Evolutionary conservation across 2,113 vertebrate species (phyloP).

Genomic region (Philantomba maxwellii): DNA sequence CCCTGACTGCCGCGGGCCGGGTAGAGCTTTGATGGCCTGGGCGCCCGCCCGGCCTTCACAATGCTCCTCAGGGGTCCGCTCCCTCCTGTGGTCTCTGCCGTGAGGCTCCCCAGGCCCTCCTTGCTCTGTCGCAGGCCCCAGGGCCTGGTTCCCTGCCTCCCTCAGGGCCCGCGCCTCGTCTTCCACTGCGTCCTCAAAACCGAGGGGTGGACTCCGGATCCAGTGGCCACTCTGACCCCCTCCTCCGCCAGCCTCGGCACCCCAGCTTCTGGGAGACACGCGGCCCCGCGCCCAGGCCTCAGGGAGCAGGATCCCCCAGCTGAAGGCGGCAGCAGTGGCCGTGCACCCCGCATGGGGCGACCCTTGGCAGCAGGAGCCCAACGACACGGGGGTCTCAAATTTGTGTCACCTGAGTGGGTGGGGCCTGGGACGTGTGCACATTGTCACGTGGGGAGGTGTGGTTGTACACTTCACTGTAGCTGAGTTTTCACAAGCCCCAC

Average conservation of each 20-base stretch:
- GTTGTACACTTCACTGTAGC: accelerated
- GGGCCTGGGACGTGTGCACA: not conserved
- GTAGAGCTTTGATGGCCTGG: not conserved
- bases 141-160: too few species aligned
- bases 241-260: accelerated
- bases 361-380: not conserved
- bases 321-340: not conserved
- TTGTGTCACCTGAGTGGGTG: too few species aligned
- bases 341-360: accelerated
- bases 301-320: not conserved
- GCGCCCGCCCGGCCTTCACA: accelerated
- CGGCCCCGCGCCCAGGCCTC: not conserved
- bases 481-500: not conserved
- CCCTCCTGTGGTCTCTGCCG: accelerated
- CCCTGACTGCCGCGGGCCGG: accelerated
- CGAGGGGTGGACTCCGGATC: too few species aligned
- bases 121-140: accelerated
- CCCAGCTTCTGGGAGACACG: accelerated
- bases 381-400: accelerated
- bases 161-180: accelerated
- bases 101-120: not conserved
- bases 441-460: accelerated
- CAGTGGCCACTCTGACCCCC: not conserved
- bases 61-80: not conserved
- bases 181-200: not conserved